phyloP scores from a whole-genome alignment of 2,113 vertebrate species.

The Corythornis madagascariensis region DNA sequence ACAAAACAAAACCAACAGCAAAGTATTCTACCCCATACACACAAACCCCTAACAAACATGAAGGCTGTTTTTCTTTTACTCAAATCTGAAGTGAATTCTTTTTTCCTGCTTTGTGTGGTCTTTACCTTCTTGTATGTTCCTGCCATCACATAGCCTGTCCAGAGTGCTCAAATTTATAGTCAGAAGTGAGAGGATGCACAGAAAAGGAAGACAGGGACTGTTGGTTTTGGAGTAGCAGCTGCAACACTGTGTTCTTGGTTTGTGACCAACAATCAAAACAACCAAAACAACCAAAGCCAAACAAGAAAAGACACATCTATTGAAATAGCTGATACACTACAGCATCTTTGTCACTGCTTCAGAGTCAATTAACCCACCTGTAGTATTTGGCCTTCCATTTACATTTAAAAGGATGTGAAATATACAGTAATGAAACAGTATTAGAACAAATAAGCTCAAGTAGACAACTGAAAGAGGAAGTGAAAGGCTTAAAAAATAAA shows the following conservation, averaged over 20 bases:
- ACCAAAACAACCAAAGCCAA: background rate
- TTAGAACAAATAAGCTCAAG: background rate
- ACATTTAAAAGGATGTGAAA: background rate
- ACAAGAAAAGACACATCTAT: background rate
- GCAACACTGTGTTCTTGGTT: background rate
- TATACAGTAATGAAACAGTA: background rate
- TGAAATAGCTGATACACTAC: background rate
- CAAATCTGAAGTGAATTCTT: background rate
- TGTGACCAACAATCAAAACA: background rate
- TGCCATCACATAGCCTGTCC: background rate
- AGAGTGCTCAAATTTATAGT: background rate
- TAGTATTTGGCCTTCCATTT: background rate
- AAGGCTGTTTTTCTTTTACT: background rate
- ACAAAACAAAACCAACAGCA: background rate
- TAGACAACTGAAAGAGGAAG: conserved; percentile 37
- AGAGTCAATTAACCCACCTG: background rate
- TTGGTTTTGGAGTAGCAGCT: background rate
- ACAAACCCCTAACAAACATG: background rate
- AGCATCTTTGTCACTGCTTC: background rate
- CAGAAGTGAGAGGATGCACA: background rate
- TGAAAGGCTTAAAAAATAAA: conserved; percentile 9
- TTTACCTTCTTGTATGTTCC: background rate
- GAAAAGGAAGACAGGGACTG: background rate
- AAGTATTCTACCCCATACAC: background rate
- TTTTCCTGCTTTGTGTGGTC: background rate